Percentiles rank a stretch among this genome's conserved stretches.
Conservation (phyloP, 1,140 invertebrate species). For the Hermetia illucens region DNA sequence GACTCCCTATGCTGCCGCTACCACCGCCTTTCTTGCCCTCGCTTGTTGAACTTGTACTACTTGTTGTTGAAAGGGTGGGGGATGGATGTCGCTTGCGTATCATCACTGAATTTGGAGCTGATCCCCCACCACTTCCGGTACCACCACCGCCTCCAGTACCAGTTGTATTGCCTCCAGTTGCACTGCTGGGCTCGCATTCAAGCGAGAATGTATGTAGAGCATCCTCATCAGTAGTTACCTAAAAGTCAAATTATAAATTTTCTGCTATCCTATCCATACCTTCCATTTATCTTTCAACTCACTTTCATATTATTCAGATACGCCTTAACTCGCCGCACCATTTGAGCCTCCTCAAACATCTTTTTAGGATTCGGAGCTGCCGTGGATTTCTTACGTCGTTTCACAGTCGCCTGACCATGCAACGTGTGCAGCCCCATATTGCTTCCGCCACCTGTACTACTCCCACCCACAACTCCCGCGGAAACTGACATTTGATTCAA, state of each 20-base stretch:
- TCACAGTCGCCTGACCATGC: slow-evolving; percentile 68
- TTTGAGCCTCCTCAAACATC: slow-evolving; percentile 98
- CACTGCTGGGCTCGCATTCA: slow-evolving; percentile 66
- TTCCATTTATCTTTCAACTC: slow-evolving; percentile 30
- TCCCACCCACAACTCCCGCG: slow-evolving; percentile 23
- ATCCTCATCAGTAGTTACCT: slow-evolving; percentile 66
- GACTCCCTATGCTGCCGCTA: slow-evolving; percentile 12
- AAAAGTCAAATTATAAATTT: neutral
- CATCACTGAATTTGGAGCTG: slow-evolving; percentile 30
- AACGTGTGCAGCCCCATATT: slow-evolving; percentile 22
- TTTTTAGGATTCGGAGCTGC: slow-evolving; percentile 90
- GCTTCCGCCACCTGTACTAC: neutral
- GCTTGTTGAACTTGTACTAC: slow-evolving; percentile 76
- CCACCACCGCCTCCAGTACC: slow-evolving; percentile 29
- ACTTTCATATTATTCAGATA: slow-evolving; percentile 89
- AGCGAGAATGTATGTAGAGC: slow-evolving; percentile 75
- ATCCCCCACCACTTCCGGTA: slow-evolving; percentile 22
- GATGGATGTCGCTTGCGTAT: slow-evolving; percentile 61
- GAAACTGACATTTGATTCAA: slow-evolving; percentile 74
- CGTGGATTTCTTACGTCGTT: slow-evolving; percentile 78
- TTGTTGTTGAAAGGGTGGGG: slow-evolving; percentile 79
- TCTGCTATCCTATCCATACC: neutral
- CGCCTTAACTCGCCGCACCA: slow-evolving; percentile 90
- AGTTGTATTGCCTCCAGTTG: slow-evolving; percentile 41
- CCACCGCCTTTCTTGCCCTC: slow-evolving; percentile 43